Conservation (phyloP, 2,797 vertebrate species). For the Gadopsis marmoratus region DNA sequence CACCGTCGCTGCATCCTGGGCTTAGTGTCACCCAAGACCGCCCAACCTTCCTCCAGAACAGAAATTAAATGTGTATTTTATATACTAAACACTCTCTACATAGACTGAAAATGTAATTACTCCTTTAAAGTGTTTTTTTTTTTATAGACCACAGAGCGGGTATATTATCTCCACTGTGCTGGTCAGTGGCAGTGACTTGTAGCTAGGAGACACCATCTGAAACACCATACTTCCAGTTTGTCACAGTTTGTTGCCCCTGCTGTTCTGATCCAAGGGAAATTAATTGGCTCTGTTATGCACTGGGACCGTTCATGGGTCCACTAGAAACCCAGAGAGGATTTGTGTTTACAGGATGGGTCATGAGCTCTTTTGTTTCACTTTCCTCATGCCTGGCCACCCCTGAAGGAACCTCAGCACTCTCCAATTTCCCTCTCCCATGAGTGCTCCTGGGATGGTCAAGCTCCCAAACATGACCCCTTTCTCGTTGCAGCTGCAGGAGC, state of each 20-base stretch:
- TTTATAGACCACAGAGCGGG: conserved; percentile 14
- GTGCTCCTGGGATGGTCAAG: conserved; percentile 64
- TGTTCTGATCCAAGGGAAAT: conserved; percentile 63
- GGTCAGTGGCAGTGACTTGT: conserved; percentile 33
- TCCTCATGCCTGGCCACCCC: conserved; percentile 77
- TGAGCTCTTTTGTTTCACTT: conserved; percentile 70
- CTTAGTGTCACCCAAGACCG: too few species aligned
- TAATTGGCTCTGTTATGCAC: conserved; percentile 73
- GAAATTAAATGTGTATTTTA: too few species aligned
- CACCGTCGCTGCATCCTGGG: too few species aligned
- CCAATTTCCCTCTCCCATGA: conserved; percentile 66
- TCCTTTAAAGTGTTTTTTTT: neutral
- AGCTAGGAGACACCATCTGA: conserved; percentile 47
- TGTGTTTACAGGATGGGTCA: conserved; percentile 72
- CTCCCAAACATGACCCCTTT: conserved; percentile 55
- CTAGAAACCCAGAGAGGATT: conserved; percentile 64
- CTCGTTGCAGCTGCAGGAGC: conserved; percentile 36
- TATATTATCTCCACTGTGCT: conserved; percentile 21
- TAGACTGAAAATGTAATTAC: conserved; percentile 6
- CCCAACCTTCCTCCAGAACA: too few species aligned
- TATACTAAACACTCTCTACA: conserved; percentile 13
- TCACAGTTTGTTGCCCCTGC: conserved; percentile 60
- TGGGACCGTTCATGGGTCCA: conserved; percentile 55
- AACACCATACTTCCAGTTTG: conserved; percentile 39
- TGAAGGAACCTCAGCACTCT: conserved; percentile 70